phyloP scores from a whole-genome alignment of 2,113 vertebrate species.

The Protobothrops mucrosquamatus region DNA sequence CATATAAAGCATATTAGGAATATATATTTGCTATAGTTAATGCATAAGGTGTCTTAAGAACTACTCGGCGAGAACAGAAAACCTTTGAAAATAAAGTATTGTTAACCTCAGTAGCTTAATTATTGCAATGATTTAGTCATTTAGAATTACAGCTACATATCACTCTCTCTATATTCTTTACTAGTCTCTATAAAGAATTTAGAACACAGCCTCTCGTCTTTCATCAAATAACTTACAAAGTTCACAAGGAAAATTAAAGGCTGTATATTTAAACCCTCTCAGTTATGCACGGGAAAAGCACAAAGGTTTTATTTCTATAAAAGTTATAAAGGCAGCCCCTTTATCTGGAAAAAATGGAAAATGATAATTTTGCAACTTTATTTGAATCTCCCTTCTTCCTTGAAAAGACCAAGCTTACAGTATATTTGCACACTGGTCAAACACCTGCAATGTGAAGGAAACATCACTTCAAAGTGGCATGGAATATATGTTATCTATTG shows the following conservation, averaged over 20 bases:
- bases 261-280: not conserved
- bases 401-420: conserved; percentile 69
- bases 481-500: not conserved
- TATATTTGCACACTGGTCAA: conserved; percentile 53
- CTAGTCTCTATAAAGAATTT: not conserved
- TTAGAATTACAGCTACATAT: not conserved
- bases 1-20: not conserved
- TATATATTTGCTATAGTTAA: not conserved
- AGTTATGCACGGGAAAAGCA: not conserved
- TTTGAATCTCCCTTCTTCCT: conserved; percentile 11
- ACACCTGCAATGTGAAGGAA: conserved; percentile 47
- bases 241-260: not conserved
- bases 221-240: not conserved
- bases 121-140: not conserved
- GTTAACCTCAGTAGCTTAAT: not conserved
- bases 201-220: no score
- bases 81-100: not conserved
- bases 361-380: not conserved
- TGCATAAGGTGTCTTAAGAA: not conserved
- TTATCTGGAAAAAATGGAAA: not conserved
- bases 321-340: not conserved
- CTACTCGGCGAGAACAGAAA: not conserved
- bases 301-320: not conserved
- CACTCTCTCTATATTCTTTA: not conserved
- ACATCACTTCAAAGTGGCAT: conserved; percentile 27